Evolutionary conservation across 2,113 vertebrate species (phyloP).

Genomic region (Hyla sarda): DNA sequence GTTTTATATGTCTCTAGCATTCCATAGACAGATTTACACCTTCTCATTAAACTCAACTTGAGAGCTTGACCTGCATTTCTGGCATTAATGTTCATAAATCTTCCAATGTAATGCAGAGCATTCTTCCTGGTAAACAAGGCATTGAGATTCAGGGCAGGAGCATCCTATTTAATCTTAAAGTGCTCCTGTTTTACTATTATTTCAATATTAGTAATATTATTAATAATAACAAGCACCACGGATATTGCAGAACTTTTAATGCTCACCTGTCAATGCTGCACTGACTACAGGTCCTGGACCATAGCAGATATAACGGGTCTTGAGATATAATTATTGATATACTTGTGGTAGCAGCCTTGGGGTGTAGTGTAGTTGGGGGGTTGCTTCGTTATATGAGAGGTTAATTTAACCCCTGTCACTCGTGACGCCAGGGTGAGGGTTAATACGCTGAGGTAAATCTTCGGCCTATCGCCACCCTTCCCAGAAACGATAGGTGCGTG

Average conservation of each 20-base stretch:
- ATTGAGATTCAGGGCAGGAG: constrained; percentile 52
- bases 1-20: constrained; percentile 57
- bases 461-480: no score
- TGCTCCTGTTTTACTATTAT: constrained; percentile 20
- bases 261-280: constrained; percentile 20
- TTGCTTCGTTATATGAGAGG: no score
- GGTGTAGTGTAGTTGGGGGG: no score
- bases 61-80: constrained; percentile 55
- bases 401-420: no score
- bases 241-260: constrained; percentile 17
- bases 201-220: no score
- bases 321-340: neutral
- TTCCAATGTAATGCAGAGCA: constrained; percentile 49
- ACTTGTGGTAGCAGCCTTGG: no score
- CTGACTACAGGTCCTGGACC: neutral
- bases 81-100: constrained; percentile 59
- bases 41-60: constrained; percentile 59
- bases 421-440: no score
- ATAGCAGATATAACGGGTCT: neutral
- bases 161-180: constrained; percentile 50
- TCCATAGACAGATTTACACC: constrained; percentile 57
- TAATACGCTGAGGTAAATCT: no score
- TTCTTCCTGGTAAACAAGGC: constrained; percentile 56
- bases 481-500: no score
- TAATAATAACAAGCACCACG: constrained; percentile 31